phyloP scores from a whole-genome alignment of 2,888 invertebrate genomes.

The Conus canariensis region DNA sequence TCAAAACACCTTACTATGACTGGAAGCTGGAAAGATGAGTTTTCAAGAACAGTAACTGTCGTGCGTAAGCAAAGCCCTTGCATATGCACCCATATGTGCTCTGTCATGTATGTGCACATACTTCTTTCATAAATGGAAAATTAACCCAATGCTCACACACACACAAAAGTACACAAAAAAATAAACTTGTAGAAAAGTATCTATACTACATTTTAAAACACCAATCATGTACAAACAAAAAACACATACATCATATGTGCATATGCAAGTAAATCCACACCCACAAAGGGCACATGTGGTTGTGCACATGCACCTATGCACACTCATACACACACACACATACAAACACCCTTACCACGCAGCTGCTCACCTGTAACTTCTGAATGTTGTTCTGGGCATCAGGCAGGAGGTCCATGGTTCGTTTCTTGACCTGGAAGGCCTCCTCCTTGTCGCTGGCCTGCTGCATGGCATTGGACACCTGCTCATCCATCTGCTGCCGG shows the following conservation, averaged over 20 bases:
- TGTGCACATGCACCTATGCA: not conserved
- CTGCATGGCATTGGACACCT: slow-evolving; percentile 79
- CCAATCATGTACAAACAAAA: too few species aligned
- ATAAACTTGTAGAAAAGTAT: too few species aligned
- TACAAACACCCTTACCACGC: slow-evolving; percentile 23
- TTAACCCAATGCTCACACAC: too few species aligned
- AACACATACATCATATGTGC: not conserved
- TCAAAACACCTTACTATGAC: slow-evolving; percentile 22
- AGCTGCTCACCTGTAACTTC: slow-evolving; percentile 73
- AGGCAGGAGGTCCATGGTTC: slow-evolving; percentile 84
- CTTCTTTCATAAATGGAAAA: too few species aligned
- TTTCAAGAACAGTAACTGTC: too few species aligned
- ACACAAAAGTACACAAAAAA: too few species aligned
- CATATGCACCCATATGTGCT: too few species aligned
- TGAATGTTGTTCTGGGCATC: slow-evolving; percentile 81
- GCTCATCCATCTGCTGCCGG: slow-evolving; percentile 75
- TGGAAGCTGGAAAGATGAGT: too few species aligned
- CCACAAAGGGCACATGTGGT: not conserved
- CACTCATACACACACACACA: not conserved
- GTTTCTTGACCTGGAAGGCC: slow-evolving; percentile 76
- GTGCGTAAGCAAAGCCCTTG: too few species aligned
- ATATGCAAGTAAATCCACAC: not conserved
- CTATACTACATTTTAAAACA: too few species aligned
- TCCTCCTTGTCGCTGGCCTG: slow-evolving; percentile 72
- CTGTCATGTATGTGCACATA: too few species aligned